phyloP scores from a whole-genome alignment of 2,888 invertebrate genomes.

The Sinopyrophorus schimmeli region DNA sequence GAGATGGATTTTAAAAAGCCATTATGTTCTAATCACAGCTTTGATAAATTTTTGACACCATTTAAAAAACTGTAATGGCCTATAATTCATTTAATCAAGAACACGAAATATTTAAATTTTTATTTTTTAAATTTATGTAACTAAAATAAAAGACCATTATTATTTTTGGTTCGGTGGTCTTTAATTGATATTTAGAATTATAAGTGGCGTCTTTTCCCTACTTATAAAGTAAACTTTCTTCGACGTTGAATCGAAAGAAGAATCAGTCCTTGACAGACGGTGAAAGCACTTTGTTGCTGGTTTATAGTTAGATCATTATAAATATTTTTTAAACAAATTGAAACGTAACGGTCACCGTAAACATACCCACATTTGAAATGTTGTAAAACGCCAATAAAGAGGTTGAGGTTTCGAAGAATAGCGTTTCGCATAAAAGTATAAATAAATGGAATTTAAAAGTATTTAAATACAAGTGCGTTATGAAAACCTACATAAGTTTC shows the following conservation, averaged over 20 bases:
- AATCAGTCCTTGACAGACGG: constrained; percentile 35
- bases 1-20: too few relatives aligned
- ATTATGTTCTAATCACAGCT: too few relatives aligned
- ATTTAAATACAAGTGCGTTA: too few relatives aligned
- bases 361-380: too few relatives aligned
- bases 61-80: not conserved
- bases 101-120: not conserved
- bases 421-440: too few relatives aligned
- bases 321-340: constrained; percentile 2
- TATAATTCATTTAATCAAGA: not conserved
- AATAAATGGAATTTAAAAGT: too few relatives aligned
- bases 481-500: too few relatives aligned
- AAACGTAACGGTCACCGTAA: too few relatives aligned
- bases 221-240: constrained; percentile 30
- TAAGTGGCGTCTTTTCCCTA: constrained; percentile 29
- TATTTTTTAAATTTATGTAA: not conserved
- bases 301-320: not conserved
- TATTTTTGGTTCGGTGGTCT: too few relatives aligned
- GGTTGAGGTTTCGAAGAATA: too few relatives aligned
- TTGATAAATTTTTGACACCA: not conserved
- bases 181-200: constrained; percentile 26
- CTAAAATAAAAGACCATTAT: not conserved
- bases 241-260: constrained; percentile 33
- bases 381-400: too few relatives aligned
- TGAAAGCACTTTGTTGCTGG: constrained; percentile 31